phyloP scores from a whole-genome alignment of 2,797 vertebrate genomes.

The Myotis vivesi region DNA sequence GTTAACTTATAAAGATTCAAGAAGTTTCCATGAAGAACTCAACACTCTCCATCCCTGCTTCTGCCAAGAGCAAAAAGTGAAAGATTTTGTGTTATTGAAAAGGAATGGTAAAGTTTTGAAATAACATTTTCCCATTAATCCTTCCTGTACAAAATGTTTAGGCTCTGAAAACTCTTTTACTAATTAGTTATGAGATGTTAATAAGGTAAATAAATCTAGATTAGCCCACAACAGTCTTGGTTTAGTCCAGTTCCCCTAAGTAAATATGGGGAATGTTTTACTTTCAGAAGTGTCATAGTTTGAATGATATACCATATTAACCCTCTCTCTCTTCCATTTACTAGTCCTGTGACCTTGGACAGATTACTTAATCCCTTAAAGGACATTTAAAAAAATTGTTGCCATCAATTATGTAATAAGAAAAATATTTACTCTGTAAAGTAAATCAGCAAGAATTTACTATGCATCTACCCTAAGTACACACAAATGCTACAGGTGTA shows the following conservation, averaged over 20 bases:
- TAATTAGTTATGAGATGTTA: background rate
- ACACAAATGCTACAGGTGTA: background rate
- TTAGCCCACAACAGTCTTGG: background rate
- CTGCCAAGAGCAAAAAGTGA: constrained; percentile 12
- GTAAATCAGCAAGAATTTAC: background rate
- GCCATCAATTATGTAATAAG: background rate
- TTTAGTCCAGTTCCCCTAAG: background rate
- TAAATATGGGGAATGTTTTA: background rate
- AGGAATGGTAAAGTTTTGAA: background rate
- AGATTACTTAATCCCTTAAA: background rate
- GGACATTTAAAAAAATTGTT: background rate
- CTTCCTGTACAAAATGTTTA: background rate
- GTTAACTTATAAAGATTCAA: constrained; percentile 39
- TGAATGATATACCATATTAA: background rate
- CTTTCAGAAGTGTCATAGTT: background rate
- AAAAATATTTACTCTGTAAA: background rate
- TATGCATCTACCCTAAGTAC: background rate
- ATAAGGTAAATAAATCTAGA: background rate
- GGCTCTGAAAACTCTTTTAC: background rate
- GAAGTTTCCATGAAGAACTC: background rate
- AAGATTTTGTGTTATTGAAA: background rate
- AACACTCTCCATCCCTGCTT: background rate
- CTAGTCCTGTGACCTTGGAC: background rate
- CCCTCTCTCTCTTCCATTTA: background rate
- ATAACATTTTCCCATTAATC: constrained; percentile 9